Percentiles rank a stretch among this genome's conserved stretches.
These are phyloP conservation scores for Lates calcarifer DNA, from an alignment of 2,113 vertebrate genomes.

Conservation along the genomic window DNA sequence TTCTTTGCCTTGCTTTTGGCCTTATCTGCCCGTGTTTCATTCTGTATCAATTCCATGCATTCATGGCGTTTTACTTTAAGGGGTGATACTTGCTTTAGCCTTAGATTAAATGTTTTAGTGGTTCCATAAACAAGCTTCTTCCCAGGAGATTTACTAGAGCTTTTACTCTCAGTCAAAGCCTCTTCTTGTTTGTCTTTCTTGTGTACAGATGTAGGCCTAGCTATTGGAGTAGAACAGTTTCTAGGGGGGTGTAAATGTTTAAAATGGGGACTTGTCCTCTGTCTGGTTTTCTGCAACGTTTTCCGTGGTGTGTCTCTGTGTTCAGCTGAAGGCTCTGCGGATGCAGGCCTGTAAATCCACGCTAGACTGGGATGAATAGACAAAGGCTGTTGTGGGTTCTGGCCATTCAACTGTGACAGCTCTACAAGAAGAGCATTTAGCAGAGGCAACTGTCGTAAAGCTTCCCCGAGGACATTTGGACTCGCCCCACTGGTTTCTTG, in stretches of 20 bases:
- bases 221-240: constrained; percentile 28
- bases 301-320: constrained; percentile 9
- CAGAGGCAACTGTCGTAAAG: constrained; percentile 86
- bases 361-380: constrained; percentile 75
- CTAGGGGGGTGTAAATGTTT: constrained; percentile 41
- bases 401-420: constrained; percentile 85
- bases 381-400: constrained; percentile 59
- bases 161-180: constrained; percentile 51
- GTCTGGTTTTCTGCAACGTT: constrained; percentile 9
- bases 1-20: constrained; percentile 32
- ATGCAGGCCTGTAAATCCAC: constrained; percentile 78
- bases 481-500: constrained; percentile 24
- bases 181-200: constrained; percentile 53
- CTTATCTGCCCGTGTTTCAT: constrained; percentile 26
- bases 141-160: constrained; percentile 50
- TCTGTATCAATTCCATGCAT: constrained; percentile 72
- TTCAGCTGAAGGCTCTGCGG: constrained; percentile 4
- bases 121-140: constrained; percentile 87
- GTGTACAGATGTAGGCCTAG: constrained; percentile 30
- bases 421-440: constrained; percentile 91
- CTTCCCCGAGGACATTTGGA: constrained; percentile 48
- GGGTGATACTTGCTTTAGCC: constrained; percentile 85
- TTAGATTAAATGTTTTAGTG: constrained; percentile 89
- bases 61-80: constrained; percentile 80
- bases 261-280: constrained; percentile 18